Base-by-base conservation (phyloP, 2,113 vertebrate species). In the Passer domesticus region DNA sequence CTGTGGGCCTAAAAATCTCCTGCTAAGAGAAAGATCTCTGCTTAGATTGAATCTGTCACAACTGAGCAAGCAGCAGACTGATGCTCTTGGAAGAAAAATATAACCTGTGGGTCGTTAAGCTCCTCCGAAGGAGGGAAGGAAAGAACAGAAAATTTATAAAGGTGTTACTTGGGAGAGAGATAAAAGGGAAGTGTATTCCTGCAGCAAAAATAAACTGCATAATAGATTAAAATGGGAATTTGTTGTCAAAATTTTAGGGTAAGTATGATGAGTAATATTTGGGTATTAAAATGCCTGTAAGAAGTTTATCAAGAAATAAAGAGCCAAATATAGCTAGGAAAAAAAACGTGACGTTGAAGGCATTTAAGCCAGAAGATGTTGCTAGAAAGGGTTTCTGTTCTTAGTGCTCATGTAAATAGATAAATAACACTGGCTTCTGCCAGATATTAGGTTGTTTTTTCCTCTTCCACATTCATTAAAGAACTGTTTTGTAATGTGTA, bases 91-190 rank as follows among this genome's bases (percentile, higher is more conserved):
- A 84, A 79, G 79, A 70, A 90, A 95, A 94, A 82, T 75, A 55
- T 5, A 72, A 79, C 35, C 46, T 31, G 79, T 81, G 80, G 91
- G 83, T 59, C 73, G 80, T 60, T 83, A 53, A 91, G 41, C 49
- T 89, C 49, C 53, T 79, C 58, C 0, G 1, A 35, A 84, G 44
- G 49, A 87, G 28, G 33, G 24, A 75, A 64, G 33, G 53, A 80
- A 60, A 67, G 74, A 84, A 83, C 81, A 64, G 47, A 41, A 88
- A 44, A 95, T 96, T 80, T 86, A 87, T 80, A 60, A 91, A 92
- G 55, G 43, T 81, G 35, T 30, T 77, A 79, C 53, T 37, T 49
- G 30, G 20, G 35, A 80, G 39, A 56, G 59, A 67, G 35, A 82
- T 49, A 50, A 94, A 83, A 90, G 52, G 25, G 23, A 69, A 0